Evolutionary conservation across 2,888 invertebrate genomes (phyloP), one percentile per base, ranked within the genome.

Genomic region (Drosophila sordidula): DNA sequence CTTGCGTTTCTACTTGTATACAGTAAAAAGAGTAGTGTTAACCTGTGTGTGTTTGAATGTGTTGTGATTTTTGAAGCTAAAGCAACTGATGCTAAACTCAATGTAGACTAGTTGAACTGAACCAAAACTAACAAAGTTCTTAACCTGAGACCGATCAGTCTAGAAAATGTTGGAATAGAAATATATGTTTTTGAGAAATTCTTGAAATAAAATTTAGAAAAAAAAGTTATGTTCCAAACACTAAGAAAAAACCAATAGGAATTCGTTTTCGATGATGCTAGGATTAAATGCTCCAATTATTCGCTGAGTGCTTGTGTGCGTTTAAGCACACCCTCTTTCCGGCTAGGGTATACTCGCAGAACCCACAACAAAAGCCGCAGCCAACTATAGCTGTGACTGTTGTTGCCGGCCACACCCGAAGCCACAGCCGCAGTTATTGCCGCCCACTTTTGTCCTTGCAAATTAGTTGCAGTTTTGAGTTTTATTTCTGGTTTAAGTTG

Each of bases 391-490:
- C 22, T 44, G 45, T 45, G 34, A 49, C 16, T 32, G 29, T 39
- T 57, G 39, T 22, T 22, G 29, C 16, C 32, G 4, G 12, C 42
- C 66, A 65, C 64, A 32, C 45, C 66, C 34, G 14, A n/a, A n/a
- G 38, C 8, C 6, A 18, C 3, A 34, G 25, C 18, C 38, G 25
- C 41, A 54, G 44, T 39, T 57, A 44, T 38, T 34, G 32, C 54
- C 66, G 42, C 58, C 77, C 61, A 34, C 50, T 44, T 50, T 51
- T 64, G 78, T 68, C 50, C 71, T 62, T 54, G 52, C 67, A 87
- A 81, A 87, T 84, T 75, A 87, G 87, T 78, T 75, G 78, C 72
- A 70, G 34, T 80, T 78, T 75, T 72, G 52, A 70, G 65, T 64
- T 80, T 80, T 72, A 68, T 87, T 78, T 61, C 71, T 70, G 59